Evolutionary conservation across 2,797 vertebrate species (phyloP).

Genomic region (Tinamus major): DNA sequence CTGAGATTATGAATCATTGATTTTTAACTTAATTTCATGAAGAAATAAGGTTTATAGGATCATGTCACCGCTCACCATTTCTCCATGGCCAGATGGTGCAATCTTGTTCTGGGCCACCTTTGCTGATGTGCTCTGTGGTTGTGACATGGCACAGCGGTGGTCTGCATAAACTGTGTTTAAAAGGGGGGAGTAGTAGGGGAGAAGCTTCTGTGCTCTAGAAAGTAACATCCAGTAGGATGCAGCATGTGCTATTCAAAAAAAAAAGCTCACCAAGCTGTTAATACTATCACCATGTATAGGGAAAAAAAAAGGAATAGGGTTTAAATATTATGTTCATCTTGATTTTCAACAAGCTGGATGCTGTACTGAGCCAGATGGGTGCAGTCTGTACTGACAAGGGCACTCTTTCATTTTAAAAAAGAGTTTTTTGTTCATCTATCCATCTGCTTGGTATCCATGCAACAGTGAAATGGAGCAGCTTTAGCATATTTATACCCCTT

Average conservation of each 20-base stretch:
- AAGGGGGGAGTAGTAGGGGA: not conserved
- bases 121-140: accelerated
- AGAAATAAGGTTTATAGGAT: not conserved
- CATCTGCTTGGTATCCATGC: constrained; percentile 70
- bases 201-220: not conserved
- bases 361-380: constrained; percentile 53
- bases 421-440: constrained; percentile 64
- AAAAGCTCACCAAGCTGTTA: not conserved
- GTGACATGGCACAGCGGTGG: accelerated
- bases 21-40: not conserved
- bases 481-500: constrained; percentile 74
- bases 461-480: constrained; percentile 60
- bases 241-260: not conserved
- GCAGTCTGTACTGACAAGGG: constrained; percentile 23
- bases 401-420: constrained; percentile 53
- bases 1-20: not conserved
- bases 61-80: not conserved
- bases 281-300: not conserved
- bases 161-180: not conserved
- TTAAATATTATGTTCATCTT: not conserved
- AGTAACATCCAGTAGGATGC: not conserved
- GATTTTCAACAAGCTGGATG: not conserved
- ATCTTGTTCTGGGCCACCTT: accelerated
- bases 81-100: not conserved
- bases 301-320: not conserved